Conservation (phyloP, 2,888 invertebrate genomes). For the Mechanitis messenoides region DNA sequence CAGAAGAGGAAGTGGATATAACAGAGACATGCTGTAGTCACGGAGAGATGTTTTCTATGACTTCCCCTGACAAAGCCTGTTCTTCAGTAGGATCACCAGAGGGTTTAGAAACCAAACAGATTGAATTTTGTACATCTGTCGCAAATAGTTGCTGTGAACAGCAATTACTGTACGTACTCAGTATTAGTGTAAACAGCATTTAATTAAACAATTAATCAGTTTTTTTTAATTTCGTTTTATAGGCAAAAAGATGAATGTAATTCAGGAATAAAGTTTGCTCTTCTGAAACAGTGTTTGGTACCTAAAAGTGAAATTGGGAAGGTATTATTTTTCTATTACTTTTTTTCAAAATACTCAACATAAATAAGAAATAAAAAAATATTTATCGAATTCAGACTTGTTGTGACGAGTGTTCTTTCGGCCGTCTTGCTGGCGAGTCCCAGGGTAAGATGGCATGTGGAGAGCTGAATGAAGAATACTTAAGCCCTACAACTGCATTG, state of each 20-base stretch:
- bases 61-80: conserved; percentile 39
- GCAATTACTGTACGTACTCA: conserved; percentile 46
- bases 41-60: conserved; percentile 41
- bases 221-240: conserved; percentile 8
- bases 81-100: conserved; percentile 40
- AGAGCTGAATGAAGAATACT: conserved; percentile 34
- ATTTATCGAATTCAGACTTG: conserved; percentile 43
- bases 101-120: conserved; percentile 43
- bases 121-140: conserved; percentile 39
- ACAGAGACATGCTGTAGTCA: conserved; percentile 51
- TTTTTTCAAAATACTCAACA: neutral
- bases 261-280: conserved; percentile 49
- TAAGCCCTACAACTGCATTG: conserved; percentile 39
- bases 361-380: neutral
- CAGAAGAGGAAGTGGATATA: conserved; percentile 47
- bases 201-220: neutral
- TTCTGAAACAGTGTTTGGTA: conserved; percentile 44
- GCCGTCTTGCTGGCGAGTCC: conserved; percentile 46
- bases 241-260: conserved; percentile 54
- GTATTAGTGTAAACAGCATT: neutral
- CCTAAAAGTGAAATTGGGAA: conserved; percentile 53
- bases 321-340: conserved; percentile 36
- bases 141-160: conserved; percentile 46
- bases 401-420: conserved; percentile 63
- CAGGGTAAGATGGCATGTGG: conserved; percentile 49